A percentile compares a stretch with the other conserved stretches of the same genome.
phyloP scores from a whole-genome alignment of 2,888 invertebrate species.

The Pollenia griseotomentosa region DNA sequence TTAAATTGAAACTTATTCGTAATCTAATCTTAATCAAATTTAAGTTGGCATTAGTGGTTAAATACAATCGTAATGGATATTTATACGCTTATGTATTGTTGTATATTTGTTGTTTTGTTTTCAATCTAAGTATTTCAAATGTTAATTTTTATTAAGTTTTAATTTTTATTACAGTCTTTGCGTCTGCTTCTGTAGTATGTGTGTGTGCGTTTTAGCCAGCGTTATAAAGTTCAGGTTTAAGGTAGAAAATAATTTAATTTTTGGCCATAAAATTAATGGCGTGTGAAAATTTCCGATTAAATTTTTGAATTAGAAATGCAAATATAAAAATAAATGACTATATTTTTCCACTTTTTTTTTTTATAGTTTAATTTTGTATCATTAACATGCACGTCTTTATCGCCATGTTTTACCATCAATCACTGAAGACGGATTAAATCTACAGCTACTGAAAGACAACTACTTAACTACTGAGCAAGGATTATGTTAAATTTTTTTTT shows the following conservation, averaged over 20 bases:
- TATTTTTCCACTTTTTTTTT: background rate
- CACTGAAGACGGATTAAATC: slow-evolving; percentile 37
- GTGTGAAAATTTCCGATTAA: slow-evolving; percentile 68
- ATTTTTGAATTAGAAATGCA: slow-evolving; percentile 31
- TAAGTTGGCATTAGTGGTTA: slow-evolving; percentile 66
- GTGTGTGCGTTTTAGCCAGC: background rate
- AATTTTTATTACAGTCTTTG: slow-evolving; percentile 35
- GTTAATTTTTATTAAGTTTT: slow-evolving; percentile 51
- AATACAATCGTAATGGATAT: slow-evolving; percentile 68
- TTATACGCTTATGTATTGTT: slow-evolving; percentile 11
- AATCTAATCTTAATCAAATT: slow-evolving; percentile 71
- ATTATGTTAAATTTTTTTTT: background rate
- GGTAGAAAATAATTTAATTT: slow-evolving; percentile 21
- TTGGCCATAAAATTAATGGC: slow-evolving; percentile 68
- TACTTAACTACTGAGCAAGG: background rate
- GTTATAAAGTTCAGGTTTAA: slow-evolving; percentile 53
- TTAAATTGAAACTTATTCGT: slow-evolving; percentile 55
- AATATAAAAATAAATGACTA: slow-evolving; percentile 32
- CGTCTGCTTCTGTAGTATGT: background rate
- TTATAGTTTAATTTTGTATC: slow-evolving; percentile 27
- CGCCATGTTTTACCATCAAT: slow-evolving; percentile 46
- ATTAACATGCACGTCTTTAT: slow-evolving; percentile 38
- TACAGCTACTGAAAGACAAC: slow-evolving; percentile 15
- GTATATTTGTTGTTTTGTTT: slow-evolving; percentile 11
- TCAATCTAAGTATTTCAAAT: slow-evolving; percentile 45